Base-by-base conservation (phyloP, 2,113 vertebrate species). In the Salvelinus sp. region DNA sequence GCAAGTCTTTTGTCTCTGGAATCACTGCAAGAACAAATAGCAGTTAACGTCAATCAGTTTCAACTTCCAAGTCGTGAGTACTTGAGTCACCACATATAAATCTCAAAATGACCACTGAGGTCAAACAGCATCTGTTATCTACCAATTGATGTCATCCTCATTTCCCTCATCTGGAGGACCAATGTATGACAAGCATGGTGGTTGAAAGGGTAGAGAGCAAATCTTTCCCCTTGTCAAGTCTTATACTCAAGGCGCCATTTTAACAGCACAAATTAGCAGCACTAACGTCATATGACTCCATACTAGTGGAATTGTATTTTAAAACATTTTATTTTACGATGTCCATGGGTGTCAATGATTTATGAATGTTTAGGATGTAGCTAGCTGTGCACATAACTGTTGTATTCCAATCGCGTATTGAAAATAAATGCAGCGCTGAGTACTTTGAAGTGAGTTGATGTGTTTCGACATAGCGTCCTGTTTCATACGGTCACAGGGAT, bases 131-230 rank as follows among this genome's bases (percentile, higher is more conserved):
- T 10, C 57, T 23, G 48, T 30, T 33, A 20, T 54, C 58, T 30
- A 62, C 9, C 28, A 62, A 73, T 73, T 62, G 6, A 62, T 38
- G 71, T 38, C 28, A 3, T 73, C 58, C 22, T 63, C 25, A 62
- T 4, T 60, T 33, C 16, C 60, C 27, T 33, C 27, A 73, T 18
- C 30, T 62, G 57, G 12, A 62, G 20, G 30, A 38, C 27, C 18
- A 10, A 22, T 13, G 12, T 13, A 20, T 33, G 20, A 33, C 18
- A 38, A 68, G 65, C 20, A 18, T 38, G 65, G 30, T 27, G 65
- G 30, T 38, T 68, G n/a, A 28, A 66, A 68, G 30, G 6, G 27
- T 68, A 7, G 65, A 66, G 27, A 25, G 25, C 64, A 66, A 25
- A 66, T 27, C 2, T 30, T 66, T 66, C 28, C 7, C 9, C 1